Percentiles rank a stretch among this genome's conserved stretches.
These are phyloP conservation scores for Agonopterix alstromeriana DNA, from an alignment of 2,888 invertebrate genomes.

Conservation along the genomic window DNA sequence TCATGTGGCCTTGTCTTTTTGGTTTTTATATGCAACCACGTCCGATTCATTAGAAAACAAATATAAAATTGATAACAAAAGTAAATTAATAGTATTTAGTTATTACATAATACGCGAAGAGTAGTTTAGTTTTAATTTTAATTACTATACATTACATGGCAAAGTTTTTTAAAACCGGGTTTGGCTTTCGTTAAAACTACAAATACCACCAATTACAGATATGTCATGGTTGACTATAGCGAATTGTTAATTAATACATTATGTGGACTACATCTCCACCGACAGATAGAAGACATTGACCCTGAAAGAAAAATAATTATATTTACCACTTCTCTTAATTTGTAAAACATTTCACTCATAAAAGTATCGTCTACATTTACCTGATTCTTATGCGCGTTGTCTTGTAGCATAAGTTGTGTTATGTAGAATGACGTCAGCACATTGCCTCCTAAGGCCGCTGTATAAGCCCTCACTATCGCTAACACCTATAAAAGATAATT, in stretches of 20 bases:
- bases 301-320: slow-evolving; percentile 77
- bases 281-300: slow-evolving; percentile 96
- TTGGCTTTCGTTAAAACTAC: too few species aligned
- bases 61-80: too few species aligned
- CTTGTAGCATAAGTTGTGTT: slow-evolving; percentile 92
- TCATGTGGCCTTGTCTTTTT: too few species aligned
- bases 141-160: too few species aligned
- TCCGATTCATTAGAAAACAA: too few species aligned
- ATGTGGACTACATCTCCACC: slow-evolving; percentile 95
- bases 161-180: too few species aligned
- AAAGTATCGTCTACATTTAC: slow-evolving; percentile 57
- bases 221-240: slow-evolving; percentile 1
- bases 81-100: too few species aligned
- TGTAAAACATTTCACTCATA: too few species aligned
- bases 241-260: slow-evolving; percentile 64
- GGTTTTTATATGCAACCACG: too few species aligned
- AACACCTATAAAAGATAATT: slow-evolving; percentile 69
- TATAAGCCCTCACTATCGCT: slow-evolving; percentile 95
- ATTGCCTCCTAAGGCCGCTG: slow-evolving; percentile 95
- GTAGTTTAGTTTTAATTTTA: too few species aligned
- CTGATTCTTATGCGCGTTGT: slow-evolving; percentile 98
- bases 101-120: too few species aligned
- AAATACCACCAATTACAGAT: background rate
- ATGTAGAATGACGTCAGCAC: slow-evolving; percentile 96
- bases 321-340: too few species aligned